Evolutionary conservation across 2,888 invertebrate species (phyloP).

Genomic region (Drosophila paranaensis): DNA sequence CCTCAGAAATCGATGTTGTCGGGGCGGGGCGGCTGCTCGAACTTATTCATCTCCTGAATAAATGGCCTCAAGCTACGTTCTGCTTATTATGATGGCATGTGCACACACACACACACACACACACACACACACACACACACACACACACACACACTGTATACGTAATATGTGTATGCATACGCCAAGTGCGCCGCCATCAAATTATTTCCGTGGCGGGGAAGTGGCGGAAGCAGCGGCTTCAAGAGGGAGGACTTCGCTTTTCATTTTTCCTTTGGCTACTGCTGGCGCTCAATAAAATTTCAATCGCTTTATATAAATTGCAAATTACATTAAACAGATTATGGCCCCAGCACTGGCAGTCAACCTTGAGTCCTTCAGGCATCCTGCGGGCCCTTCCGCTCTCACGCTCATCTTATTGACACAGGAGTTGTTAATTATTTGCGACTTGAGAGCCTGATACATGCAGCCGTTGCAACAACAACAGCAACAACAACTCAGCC

Average conservation of each 20-base stretch:
- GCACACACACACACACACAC: background rate
- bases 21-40: slow-evolving; percentile 16
- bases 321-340: slow-evolving; percentile 80
- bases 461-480: slow-evolving; percentile 38
- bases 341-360: slow-evolving; percentile 33
- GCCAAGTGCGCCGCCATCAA: slow-evolving; percentile 34
- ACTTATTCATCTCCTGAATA: slow-evolving; percentile 7
- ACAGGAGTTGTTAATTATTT: slow-evolving; percentile 78
- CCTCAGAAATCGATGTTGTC: slow-evolving; percentile 60
- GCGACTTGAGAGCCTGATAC: slow-evolving; percentile 68
- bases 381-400: slow-evolving; percentile 11
- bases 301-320: slow-evolving; percentile 77
- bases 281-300: slow-evolving; percentile 61
- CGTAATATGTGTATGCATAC: slow-evolving; percentile 10
- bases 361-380: slow-evolving; percentile 22
- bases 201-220: slow-evolving; percentile 53
- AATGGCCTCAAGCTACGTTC: slow-evolving; percentile 10
- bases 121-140: background rate
- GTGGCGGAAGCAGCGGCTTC: slow-evolving; percentile 51
- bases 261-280: slow-evolving; percentile 7
- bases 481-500: slow-evolving; percentile 12
- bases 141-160: background rate
- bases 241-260: background rate
- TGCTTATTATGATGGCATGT: slow-evolving; percentile 21
- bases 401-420: slow-evolving; percentile 41